A percentile compares a stretch with the other conserved stretches of the same genome.
These are phyloP conservation scores for Electrophaes corylata DNA, from an alignment of 2,888 invertebrate species.

Conservation along the genomic window DNA sequence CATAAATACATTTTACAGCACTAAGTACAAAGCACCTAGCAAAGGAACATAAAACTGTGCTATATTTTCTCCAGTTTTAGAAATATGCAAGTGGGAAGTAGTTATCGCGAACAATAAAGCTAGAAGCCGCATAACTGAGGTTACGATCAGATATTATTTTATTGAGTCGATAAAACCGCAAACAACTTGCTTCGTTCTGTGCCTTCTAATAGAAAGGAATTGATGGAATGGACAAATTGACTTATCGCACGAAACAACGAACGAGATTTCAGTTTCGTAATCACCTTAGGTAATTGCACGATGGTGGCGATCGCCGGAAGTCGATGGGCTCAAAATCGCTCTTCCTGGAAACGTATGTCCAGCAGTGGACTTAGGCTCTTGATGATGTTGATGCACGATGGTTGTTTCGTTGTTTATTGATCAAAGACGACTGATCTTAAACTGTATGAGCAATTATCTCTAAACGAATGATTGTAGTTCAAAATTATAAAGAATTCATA, in stretches of 20 bases:
- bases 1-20: neutral
- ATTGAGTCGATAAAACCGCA: slow-evolving; percentile 30
- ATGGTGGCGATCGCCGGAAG: too few relatives aligned
- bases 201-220: slow-evolving; percentile 5
- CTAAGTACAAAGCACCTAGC: neutral
- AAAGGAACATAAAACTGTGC: neutral
- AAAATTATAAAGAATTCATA: too few relatives aligned
- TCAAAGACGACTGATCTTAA: too few relatives aligned
- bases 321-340: too few relatives aligned
- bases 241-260: neutral
- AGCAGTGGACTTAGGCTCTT: too few relatives aligned
- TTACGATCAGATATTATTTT: slow-evolving; percentile 33
- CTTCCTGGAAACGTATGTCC: too few relatives aligned
- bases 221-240: slow-evolving; percentile 3
- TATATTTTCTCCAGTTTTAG: slow-evolving; percentile 1
- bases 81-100: slow-evolving; percentile 18
- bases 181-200: slow-evolving; percentile 7
- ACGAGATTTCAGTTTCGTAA: neutral
- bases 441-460: too few relatives aligned
- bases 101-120: slow-evolving; percentile 24
- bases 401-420: too few relatives aligned
- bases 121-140: slow-evolving; percentile 22
- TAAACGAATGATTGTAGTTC: too few relatives aligned
- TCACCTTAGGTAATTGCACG: too few relatives aligned
- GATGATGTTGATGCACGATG: too few relatives aligned